These are phyloP conservation scores for Brenthis hecate DNA, from an alignment of 2,888 invertebrate species.

Conservation along the genomic window DNA sequence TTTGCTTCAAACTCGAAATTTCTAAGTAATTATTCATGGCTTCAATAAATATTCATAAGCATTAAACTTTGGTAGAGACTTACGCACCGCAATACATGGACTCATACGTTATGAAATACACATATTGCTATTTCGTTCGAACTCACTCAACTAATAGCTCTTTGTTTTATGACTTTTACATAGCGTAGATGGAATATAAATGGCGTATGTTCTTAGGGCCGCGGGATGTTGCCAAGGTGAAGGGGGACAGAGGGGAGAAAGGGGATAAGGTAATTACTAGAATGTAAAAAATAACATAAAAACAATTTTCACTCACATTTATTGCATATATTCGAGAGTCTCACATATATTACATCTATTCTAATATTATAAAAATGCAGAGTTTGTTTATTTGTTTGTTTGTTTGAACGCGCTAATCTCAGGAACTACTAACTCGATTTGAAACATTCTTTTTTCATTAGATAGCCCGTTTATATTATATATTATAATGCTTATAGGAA, in stretches of 20 bases:
- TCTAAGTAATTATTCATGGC: constrained; percentile 37
- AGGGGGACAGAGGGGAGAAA: constrained; percentile 60
- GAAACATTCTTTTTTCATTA: too few species aligned
- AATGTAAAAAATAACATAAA: constrained; percentile 25
- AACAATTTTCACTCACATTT: too few species aligned
- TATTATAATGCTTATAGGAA: too few species aligned
- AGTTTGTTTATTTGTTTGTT: too few species aligned
- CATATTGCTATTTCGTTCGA: constrained; percentile 32
- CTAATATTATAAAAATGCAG: too few species aligned
- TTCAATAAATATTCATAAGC: constrained; percentile 38
- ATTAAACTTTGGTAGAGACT: constrained; percentile 35
- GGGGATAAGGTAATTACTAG: constrained; percentile 73
- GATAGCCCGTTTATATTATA: too few species aligned
- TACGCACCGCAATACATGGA: constrained; percentile 31
- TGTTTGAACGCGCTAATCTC: too few species aligned
- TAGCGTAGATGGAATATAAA: constrained; percentile 52
- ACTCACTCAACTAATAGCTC: constrained; percentile 46
- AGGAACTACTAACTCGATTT: too few species aligned
- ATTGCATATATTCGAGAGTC: too few species aligned
- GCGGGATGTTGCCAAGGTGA: constrained; percentile 50
- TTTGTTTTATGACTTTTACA: constrained; percentile 53
- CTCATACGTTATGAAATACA: constrained; percentile 37
- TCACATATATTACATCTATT: too few species aligned
- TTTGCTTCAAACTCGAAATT: constrained; percentile 29
- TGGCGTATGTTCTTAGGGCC: constrained; percentile 56